phyloP scores from a whole-genome alignment of 2,113 vertebrate genomes.

The Dasyornis broadbenti region DNA sequence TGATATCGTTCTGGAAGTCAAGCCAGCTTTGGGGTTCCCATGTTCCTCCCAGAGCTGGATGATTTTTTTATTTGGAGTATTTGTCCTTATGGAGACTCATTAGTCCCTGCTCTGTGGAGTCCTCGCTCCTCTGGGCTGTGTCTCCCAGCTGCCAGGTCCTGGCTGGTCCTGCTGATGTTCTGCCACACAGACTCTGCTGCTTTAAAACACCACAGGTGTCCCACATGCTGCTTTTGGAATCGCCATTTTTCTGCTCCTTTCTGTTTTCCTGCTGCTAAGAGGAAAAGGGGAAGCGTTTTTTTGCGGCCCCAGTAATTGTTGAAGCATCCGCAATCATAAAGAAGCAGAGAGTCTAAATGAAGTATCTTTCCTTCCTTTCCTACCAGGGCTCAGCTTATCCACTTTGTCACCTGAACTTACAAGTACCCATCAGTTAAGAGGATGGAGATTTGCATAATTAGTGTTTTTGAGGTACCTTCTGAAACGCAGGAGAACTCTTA shows the following conservation, averaged over 20 bases:
- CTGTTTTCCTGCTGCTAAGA: not conserved
- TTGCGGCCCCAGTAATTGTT: not conserved
- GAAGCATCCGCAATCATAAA: not conserved
- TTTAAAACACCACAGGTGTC: not conserved
- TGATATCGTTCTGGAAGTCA: not conserved
- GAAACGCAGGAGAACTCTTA: not conserved
- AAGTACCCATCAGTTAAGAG: not conserved
- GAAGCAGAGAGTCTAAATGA: not conserved
- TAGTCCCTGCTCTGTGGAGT: not conserved
- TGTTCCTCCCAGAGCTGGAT: not conserved
- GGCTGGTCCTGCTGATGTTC: not conserved
- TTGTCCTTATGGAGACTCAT: not conserved
- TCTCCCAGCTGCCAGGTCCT: not conserved
- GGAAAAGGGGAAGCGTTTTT: not conserved
- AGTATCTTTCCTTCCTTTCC: not conserved
- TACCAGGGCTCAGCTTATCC: not conserved
- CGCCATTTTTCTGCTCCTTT: not conserved
- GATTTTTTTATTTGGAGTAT: not conserved
- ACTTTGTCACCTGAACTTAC: not conserved
- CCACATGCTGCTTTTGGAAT: not conserved
- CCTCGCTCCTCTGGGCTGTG: not conserved
- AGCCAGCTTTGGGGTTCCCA: not conserved
- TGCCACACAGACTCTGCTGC: not conserved
- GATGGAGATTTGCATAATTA: slow-evolving; percentile 47
- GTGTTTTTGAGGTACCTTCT: slow-evolving; percentile 18